Evolutionary conservation across 2,888 invertebrate species (phyloP).

Genomic region (Aplocera efformata): DNA sequence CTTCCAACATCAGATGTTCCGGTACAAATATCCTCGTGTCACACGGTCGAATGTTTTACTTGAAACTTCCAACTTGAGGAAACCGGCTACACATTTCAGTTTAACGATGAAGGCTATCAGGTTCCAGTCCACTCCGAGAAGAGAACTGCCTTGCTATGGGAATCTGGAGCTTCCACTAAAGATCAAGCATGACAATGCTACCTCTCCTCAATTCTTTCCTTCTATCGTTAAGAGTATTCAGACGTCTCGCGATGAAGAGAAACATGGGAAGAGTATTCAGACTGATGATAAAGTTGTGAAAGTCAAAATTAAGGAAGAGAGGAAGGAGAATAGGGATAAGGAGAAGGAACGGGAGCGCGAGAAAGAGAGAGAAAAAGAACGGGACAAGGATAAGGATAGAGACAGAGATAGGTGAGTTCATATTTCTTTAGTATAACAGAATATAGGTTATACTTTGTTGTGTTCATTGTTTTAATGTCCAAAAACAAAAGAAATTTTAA

Average conservation of each 20-base stretch:
- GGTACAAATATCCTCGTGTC: slow-evolving; percentile 70
- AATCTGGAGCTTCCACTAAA: slow-evolving; percentile 71
- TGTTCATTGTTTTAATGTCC: background rate
- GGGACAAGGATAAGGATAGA: slow-evolving; percentile 38
- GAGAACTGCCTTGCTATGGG: slow-evolving; percentile 71
- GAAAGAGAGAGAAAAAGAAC: slow-evolving; percentile 29
- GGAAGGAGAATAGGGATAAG: slow-evolving; percentile 47
- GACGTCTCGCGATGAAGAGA: slow-evolving; percentile 8
- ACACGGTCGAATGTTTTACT: slow-evolving; percentile 66
- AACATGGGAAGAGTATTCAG: slow-evolving; percentile 39
- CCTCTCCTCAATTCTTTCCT: slow-evolving; percentile 50
- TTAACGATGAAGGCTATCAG: slow-evolving; percentile 60
- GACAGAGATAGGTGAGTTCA: slow-evolving; percentile 37
- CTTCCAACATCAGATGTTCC: slow-evolving; percentile 61
- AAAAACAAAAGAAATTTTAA: too few relatives aligned
- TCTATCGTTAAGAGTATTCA: slow-evolving; percentile 47
- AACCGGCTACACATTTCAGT: slow-evolving; percentile 57
- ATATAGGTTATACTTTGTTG: background rate
- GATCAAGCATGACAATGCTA: slow-evolving; percentile 58
- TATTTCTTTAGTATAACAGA: background rate
- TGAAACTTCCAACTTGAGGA: slow-evolving; percentile 50
- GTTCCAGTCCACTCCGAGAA: slow-evolving; percentile 63
- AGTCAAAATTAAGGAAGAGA: slow-evolving; percentile 49
- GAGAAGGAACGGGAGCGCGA: slow-evolving; percentile 36
- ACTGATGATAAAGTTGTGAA: slow-evolving; percentile 50